Evolutionary conservation across 2,797 vertebrate genomes (phyloP).

Genomic region (Gambusia yucatana): DNA sequence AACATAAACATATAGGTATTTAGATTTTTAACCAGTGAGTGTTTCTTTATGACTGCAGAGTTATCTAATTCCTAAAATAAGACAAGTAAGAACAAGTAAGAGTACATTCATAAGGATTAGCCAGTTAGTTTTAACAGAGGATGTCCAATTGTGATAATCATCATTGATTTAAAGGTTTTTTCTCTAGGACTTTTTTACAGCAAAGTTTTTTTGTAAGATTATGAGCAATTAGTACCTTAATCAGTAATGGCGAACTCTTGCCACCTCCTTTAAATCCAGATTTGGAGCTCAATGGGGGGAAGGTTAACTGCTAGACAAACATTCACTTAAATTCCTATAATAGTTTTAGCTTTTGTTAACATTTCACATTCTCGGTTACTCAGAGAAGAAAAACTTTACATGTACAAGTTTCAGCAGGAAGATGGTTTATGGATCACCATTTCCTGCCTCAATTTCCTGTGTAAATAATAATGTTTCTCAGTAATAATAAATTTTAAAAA

Average conservation of each 20-base stretch:
- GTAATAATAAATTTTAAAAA: neutral
- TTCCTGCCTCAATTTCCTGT: neutral
- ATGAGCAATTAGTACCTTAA: neutral
- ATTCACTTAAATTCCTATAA: neutral
- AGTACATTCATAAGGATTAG: neutral
- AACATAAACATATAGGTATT: neutral
- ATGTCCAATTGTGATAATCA: neutral
- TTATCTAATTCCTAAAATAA: neutral
- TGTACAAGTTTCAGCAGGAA: neutral
- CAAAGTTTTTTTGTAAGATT: neutral
- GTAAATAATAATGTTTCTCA: neutral
- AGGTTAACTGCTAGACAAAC: neutral
- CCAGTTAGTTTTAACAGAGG: neutral
- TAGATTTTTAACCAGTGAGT: neutral
- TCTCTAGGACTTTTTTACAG: neutral
- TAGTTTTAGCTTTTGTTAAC: neutral
- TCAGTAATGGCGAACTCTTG: neutral
- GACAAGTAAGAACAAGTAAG: neutral
- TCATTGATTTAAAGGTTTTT: neutral
- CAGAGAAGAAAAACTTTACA: neutral
- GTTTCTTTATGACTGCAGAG: neutral
- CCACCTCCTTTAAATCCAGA: neutral
- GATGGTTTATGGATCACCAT: neutral
- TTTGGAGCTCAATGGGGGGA: neutral
- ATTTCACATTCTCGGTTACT: neutral